Evolutionary conservation across 1,140 invertebrate genomes (phyloP), one percentile per base, ranked within the genome.

Genomic region (Apis laboriosa): DNA sequence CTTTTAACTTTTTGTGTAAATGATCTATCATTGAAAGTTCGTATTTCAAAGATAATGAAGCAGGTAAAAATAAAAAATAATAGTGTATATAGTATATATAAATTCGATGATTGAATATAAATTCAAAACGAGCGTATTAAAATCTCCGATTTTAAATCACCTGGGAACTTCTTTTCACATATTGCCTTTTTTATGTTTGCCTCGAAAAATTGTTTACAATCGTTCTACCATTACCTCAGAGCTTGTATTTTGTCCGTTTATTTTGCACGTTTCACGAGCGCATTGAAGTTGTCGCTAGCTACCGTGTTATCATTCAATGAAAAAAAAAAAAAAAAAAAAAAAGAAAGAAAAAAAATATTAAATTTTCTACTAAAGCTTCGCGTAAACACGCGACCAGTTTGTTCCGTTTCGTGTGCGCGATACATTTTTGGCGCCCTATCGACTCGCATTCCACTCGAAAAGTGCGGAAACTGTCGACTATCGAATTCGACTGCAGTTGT

Each of bases 181-280:
- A 43, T 28, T 7, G 64, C 34, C 64, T 12, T 43, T 66, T 43
- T 15, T 43, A n/a, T 51, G 21, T 1, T 28, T 12, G n/a, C 34
- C 49, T 68, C 12, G 1, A 51, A n/a, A 68, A 68, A n/a, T n/a
- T 34, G 21, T 49, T 68, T 68, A 68, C 66, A 68, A 68, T n/a
- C 19, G 34, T 68, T 51, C 43, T 12, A 15, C 64, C 28, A 21
- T 43, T 67, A 43, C 15, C 9, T 5, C 64, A 17, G 28, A 43
- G 19, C 43, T 13, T 73, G 82, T 84, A 87, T 77, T 88, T 85
- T 83, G 61, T 74, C 66, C 86, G 73, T 17, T 80, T 58, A 67
- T 76, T 56, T 76, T 63, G 73, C 58, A 49, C 77, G 19, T 67
- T 67, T 43, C 28, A 5, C 28, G 19, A 21, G 34, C 19, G 34